Base-by-base conservation (phyloP, 2,797 vertebrate genomes). In the Stomatorhinus walkeri region DNA sequence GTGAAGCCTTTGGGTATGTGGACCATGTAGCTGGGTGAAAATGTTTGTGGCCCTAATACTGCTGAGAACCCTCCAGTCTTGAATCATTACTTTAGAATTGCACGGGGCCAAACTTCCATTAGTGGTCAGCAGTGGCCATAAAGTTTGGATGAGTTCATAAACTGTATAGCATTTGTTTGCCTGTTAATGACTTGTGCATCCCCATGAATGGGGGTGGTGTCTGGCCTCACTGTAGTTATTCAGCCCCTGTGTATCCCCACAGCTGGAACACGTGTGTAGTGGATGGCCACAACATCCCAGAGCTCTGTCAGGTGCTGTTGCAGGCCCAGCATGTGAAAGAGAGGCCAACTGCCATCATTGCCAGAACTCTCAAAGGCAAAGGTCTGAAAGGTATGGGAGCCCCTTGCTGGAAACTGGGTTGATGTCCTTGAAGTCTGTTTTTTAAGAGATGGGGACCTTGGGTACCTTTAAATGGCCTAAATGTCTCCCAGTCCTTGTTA, bases 241-340 rank as follows among this genome's bases (percentile, higher is more conserved):
- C 64, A 36, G 28, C 64, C 64, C 64, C 28, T 32, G 10, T 68
- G 4, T 32, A 2, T 14, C 49, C 7, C 12, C 6, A 91, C 87
- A 98, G 97, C 89, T 98, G 97, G 96, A 98, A 97, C 91, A 96
- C 97, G 0, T 96, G 95, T 4, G 93, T 97, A 8, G 96, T 97
- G 43, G 97, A 98, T 89, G 97, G 97, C 1, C 96, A 96, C 83
- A 93, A 97, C 6, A 96, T 98, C 89, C 96, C 96, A 87, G 96
- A 96, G 79, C 93, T 98, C 51, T 97, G 96, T 91, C 94, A 94
- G 90, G 96, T 95, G 4, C 93, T 98, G 88, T 96, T 96, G 96
- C 94, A 96, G 89, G 97, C 96, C 59, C 89, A 96, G 91, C 96
- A 95, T 88, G 93, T 95, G 48, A 97, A 96, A 91, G 95, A 88